Percentiles rank a stretch among this genome's conserved stretches.
Evolutionary conservation across 1,140 invertebrate species (phyloP).

Genomic region (Prorops nasuta): DNA sequence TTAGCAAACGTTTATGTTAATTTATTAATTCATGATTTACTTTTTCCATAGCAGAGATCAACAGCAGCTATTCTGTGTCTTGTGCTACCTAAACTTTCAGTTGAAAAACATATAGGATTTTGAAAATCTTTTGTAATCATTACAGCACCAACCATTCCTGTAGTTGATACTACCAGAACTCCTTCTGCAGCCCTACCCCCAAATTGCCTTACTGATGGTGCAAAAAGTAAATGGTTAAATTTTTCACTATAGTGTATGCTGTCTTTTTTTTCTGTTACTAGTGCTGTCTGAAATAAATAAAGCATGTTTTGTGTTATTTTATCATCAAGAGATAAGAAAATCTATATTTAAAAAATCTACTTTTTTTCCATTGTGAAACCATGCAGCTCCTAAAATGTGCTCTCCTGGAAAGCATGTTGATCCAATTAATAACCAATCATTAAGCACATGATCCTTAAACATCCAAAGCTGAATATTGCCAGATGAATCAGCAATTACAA

Average conservation of each 20-base stretch:
- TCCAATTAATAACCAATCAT: conserved; percentile 70
- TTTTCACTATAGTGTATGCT: conserved; percentile 79
- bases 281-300: conserved; percentile 36
- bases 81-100: conserved; percentile 71
- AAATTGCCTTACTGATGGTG: conserved; percentile 81
- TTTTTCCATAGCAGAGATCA: conserved; percentile 74
- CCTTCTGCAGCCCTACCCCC: conserved; percentile 81
- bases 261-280: conserved; percentile 78
- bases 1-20: conserved; percentile 14
- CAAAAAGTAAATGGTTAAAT: conserved; percentile 73
- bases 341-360: conserved; percentile 38
- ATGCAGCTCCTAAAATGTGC: conserved; percentile 75
- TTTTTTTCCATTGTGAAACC: conserved; percentile 84
- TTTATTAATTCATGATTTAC: conserved; percentile 51
- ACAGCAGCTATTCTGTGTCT: conserved; percentile 74
- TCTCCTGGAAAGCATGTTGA: conserved; percentile 66
- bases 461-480: conserved; percentile 77
- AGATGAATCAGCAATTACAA: conserved; percentile 72
- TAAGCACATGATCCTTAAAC: conserved; percentile 75
- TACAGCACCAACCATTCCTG: conserved; percentile 77
- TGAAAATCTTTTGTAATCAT: conserved; percentile 59
- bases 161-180: conserved; percentile 77
- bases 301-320: too few species aligned
- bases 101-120: conserved; percentile 53
- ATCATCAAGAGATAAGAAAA: too few species aligned